Percentiles rank a stretch among this genome's conserved stretches.
Conservation (phyloP, 2,113 vertebrate genomes). For the Cheirogaleus medius region DNA sequence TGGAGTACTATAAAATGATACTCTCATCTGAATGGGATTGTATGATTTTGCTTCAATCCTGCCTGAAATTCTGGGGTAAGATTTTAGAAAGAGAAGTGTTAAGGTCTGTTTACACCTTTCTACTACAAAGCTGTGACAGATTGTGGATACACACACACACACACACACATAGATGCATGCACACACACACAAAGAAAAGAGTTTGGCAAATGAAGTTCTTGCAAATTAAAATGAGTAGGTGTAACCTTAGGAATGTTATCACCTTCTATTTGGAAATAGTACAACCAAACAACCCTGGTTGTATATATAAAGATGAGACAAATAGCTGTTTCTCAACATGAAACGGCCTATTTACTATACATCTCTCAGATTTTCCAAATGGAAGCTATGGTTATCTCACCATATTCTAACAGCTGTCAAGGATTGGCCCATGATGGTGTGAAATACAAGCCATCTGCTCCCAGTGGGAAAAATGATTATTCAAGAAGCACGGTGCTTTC, state of each 20-base stretch:
- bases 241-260: neutral
- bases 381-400: slow-evolving; percentile 10
- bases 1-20: neutral
- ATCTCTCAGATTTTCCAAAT: slow-evolving; percentile 44
- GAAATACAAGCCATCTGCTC: slow-evolving; percentile 67
- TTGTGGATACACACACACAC: neutral
- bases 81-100: neutral
- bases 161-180: neutral
- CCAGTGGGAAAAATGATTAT: slow-evolving; percentile 54
- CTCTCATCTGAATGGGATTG: neutral
- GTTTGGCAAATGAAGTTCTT: neutral
- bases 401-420: slow-evolving; percentile 57
- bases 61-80: neutral
- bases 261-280: neutral
- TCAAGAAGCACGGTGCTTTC: slow-evolving; percentile 21
- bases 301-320: slow-evolving; percentile 1
- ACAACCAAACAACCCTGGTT: neutral
- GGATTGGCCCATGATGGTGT: slow-evolving; percentile 20
- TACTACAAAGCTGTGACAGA: neutral
- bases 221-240: neutral
- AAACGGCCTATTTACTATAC: slow-evolving; percentile 29
- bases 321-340: slow-evolving; percentile 50
- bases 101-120: slow-evolving; percentile 7
- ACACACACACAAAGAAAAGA: neutral
- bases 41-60: neutral